Evolutionary conservation across 2,888 invertebrate genomes (phyloP).

Genomic region (Craniophora ligustri): DNA sequence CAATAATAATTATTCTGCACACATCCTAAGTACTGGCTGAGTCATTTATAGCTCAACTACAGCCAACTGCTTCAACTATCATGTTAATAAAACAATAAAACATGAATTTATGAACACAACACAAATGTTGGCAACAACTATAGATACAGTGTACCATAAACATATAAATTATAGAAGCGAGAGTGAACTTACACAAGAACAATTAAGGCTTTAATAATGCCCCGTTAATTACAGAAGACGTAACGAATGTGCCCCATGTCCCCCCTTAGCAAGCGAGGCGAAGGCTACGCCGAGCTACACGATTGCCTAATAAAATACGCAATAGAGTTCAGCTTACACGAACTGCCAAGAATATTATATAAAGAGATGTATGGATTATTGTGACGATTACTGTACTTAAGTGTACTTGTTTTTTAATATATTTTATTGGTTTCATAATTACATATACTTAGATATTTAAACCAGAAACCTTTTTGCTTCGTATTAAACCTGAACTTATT

Average conservation of each 20-base stretch:
- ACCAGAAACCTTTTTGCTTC: no score
- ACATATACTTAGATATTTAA: no score
- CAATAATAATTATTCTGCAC: no score
- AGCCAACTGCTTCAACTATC: no score
- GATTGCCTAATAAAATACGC: slow-evolving; percentile 65
- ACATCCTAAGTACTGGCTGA: no score
- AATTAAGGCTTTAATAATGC: slow-evolving; percentile 70
- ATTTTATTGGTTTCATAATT: no score
- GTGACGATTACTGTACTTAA: no score
- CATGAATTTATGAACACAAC: slow-evolving; percentile 11
- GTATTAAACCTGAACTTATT: no score
- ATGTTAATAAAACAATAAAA: background rate
- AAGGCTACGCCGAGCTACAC: slow-evolving; percentile 32
- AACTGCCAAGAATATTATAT: slow-evolving; percentile 20
- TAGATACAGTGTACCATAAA: slow-evolving; percentile 43
- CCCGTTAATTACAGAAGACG: slow-evolving; percentile 71
- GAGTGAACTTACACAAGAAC: slow-evolving; percentile 72
- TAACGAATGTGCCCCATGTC: slow-evolving; percentile 69
- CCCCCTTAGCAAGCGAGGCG: slow-evolving; percentile 48
- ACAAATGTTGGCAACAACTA: slow-evolving; percentile 35
- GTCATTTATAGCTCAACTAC: no score
- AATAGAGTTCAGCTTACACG: slow-evolving; percentile 51
- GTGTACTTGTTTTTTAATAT: no score
- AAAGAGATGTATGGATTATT: slow-evolving; percentile 11
- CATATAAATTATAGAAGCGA: slow-evolving; percentile 63